Base-by-base conservation (phyloP, 2,888 invertebrate species). In the Pseudococcus jackbeardsleyi region DNA sequence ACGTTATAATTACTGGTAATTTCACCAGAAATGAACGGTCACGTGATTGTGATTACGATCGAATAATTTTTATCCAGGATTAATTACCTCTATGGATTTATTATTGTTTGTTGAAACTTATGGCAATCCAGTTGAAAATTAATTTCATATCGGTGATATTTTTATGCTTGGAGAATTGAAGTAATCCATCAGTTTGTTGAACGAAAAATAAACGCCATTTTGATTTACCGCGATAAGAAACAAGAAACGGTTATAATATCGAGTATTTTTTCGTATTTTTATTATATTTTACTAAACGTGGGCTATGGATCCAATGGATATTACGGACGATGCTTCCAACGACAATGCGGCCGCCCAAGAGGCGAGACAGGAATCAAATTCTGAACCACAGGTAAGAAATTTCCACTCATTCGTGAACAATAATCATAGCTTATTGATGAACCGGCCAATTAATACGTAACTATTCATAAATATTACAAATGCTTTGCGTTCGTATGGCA, bases 281-380 rank as follows among this genome's bases (percentile, higher is more conserved):
- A n/a, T 26, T 50, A 3, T 33, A 33, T 15, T 12, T 50, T 50
- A 50, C 0, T 50, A 12, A 50, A 11, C 12, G 46, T 46, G 1
- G 12, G 12, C 12, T 46, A 87, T 87, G 87, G 87, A 87, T 54
- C 87, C 50, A 33, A 22, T 79, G 50, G 87, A 87, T 39, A 50
- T 87, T n/a, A 79, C 87, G 8, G 79, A 87, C 15, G 87, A 87
- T 50, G 54, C 87, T 9, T 87, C 87, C 4, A 72, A 72, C 33
- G 79, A 87, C 19, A 54, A 77, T 26, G 33, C 87, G 50, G 26
- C 77, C 11, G 59, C 72, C n/a, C 39, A 59, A 72, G 86, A 86
- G 42, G 3, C 46, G 11, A 72, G 86, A 86, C 46, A 68, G 19
- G 86, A 86, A 22, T 72, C 86, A 4, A 8, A 48, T 8, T 59